phyloP scores from a whole-genome alignment of 2,888 invertebrate species.

The Thereva nobilitata region DNA sequence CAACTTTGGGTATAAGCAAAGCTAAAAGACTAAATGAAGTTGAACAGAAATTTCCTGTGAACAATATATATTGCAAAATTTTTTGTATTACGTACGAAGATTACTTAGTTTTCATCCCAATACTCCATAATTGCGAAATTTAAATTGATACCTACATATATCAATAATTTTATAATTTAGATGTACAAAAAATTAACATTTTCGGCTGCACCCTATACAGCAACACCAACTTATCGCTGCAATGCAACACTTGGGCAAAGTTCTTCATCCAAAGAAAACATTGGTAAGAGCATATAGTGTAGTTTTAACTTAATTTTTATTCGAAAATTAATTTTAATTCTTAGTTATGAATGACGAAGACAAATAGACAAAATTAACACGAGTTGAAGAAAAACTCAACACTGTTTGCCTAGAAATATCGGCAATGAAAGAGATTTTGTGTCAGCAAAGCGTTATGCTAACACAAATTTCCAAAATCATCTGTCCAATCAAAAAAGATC shows the following conservation, averaged over 20 bases:
- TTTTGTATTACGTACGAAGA: background rate
- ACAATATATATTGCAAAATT: slow-evolving; percentile 6
- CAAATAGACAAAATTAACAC: too few species aligned
- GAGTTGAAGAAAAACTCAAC: too few species aligned
- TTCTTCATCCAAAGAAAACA: background rate
- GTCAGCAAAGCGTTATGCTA: too few species aligned
- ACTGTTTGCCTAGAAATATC: too few species aligned
- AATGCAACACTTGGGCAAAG: slow-evolving; percentile 1
- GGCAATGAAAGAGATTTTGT: too few species aligned
- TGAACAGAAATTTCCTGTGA: slow-evolving; percentile 2
- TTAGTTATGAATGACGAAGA: background rate
- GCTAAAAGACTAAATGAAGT: slow-evolving; percentile 1
- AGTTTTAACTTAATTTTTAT: background rate
- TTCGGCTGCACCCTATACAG: background rate
- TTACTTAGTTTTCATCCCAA: slow-evolving; percentile 4
- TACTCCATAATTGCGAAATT: background rate
- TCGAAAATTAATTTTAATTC: background rate
- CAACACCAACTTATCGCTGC: slow-evolving; percentile 2
- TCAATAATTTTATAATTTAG: background rate
- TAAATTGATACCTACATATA: background rate
- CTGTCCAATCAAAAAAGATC: too few species aligned
- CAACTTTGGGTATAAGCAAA: background rate
- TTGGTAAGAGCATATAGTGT: slow-evolving; percentile 6
- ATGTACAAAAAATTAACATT: too few species aligned
- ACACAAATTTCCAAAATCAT: too few species aligned